These are phyloP conservation scores for Odontamblyopus rebecca DNA, from an alignment of 2,797 vertebrate genomes.

Conservation along the genomic window DNA sequence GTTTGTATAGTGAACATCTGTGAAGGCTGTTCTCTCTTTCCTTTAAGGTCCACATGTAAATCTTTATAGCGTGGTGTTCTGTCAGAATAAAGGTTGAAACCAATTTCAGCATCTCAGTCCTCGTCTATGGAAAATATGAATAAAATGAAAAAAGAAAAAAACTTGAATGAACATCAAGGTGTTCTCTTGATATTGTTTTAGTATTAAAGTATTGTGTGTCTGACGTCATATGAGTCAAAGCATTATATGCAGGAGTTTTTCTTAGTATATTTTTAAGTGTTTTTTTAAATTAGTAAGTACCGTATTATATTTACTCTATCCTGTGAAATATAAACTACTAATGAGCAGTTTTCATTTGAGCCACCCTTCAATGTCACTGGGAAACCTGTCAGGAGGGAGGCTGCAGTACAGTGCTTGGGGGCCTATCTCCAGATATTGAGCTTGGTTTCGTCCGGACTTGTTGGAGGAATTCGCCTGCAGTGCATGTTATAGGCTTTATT, in stretches of 20 bases:
- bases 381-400: background rate
- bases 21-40: constrained; percentile 48
- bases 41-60: constrained; percentile 47
- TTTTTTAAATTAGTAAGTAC: no score
- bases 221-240: background rate
- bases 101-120: constrained; percentile 10
- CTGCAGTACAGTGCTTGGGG: no score
- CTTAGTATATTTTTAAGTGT: no score
- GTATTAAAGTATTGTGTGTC: background rate
- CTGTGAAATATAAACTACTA: background rate
- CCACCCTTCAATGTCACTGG: background rate
- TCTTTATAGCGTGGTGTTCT: constrained; percentile 61
- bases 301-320: no score
- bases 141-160: background rate
- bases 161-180: background rate
- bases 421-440: no score
- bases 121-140: background rate
- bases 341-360: background rate
- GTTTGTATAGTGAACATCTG: constrained; percentile 45
- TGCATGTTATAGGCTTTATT: background rate
- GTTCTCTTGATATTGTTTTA: background rate
- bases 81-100: constrained; percentile 65
- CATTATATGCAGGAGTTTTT: no score
- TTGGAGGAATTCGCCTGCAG: background rate
- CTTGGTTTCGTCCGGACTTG: no score